Evolutionary conservation across 2,888 invertebrate genomes (phyloP).

Genomic region (Linnaemya tessellans): DNA sequence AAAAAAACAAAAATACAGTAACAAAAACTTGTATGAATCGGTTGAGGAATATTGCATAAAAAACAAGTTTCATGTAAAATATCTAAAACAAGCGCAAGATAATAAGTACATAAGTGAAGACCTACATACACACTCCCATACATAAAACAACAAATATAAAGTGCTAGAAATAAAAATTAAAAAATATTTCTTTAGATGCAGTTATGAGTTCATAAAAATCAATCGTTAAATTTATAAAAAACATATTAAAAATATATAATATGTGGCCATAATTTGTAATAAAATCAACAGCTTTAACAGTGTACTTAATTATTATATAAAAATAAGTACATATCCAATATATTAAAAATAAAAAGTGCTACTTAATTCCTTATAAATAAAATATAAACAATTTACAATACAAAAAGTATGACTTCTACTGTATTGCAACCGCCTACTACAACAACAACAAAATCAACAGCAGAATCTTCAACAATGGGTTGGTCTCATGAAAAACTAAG

Average conservation of each 20-base stretch:
- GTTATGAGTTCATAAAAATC: conserved; percentile 57
- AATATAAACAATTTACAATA: conserved; percentile 16
- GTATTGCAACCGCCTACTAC: conserved; percentile 77
- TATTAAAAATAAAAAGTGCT: conserved; percentile 19
- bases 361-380: conserved; percentile 46
- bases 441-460: conserved; percentile 65
- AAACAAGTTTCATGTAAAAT: conserved; percentile 67
- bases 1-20: too few species aligned
- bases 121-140: conserved; percentile 25
- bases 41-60: conserved; percentile 70
- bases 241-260: conserved; percentile 44
- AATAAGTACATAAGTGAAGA: conserved; percentile 64
- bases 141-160: conserved; percentile 50
- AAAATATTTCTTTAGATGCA: conserved; percentile 50
- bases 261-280: conserved; percentile 32
- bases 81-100: conserved; percentile 10
- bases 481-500: conserved; percentile 83
- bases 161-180: conserved; percentile 30
- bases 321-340: background rate
- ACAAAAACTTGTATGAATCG: conserved; percentile 54
- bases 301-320: conserved; percentile 30
- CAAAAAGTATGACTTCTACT: conserved; percentile 83
- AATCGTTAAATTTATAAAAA: conserved; percentile 40
- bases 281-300: background rate
- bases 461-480: conserved; percentile 79